Evolutionary conservation across 2,797 vertebrate genomes (phyloP), one percentile per base, ranked within the genome.

Genomic region (Argyrosomus regius): DNA sequence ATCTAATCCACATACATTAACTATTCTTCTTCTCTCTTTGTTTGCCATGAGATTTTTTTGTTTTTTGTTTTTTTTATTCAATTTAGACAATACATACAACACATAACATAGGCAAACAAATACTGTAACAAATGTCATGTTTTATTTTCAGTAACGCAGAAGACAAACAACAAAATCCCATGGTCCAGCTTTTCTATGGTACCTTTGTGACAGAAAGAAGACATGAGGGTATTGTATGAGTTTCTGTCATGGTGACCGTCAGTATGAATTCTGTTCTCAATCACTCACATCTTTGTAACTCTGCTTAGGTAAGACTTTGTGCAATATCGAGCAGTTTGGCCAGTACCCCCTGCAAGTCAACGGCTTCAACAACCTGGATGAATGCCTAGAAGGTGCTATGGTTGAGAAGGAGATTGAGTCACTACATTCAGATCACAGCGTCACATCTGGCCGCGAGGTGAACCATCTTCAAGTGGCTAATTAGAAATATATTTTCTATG

Each of bases 321-420:
- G 95, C 83, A 99, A 97, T 87, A 97, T 96, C 0, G 98, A 99
- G 93, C 97, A 98, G 88, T 99, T 99, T 66, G 98, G 98, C 45
- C 98, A 99, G 95, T 99, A 99, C 79, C 98, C 98, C n/a, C 96
- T 99, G 59, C 98, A 98, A 93, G 98, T 99, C 56, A 99, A 99
- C 0, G 97, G 98, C 68, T 99, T 98, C 91, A 96, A 82, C 78
- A 97, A 98, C 93, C 90, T 99, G 91, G 96, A 95, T 0, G 97
- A 99, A 76, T 99, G 98, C 84, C 93, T 99, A 75, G 98, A 99
- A 94, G 98, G 97, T 1, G 98, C 98, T 45, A 98, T 99, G 97
- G 95, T 98, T 22, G 98, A 98, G 91, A 96, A 94, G 52, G 98
- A 99, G 84, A 94, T 98, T 14, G 97, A 97, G 49, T 94, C 95